Conservation (phyloP, 2,888 invertebrate species). For the Chymomyza procnemis region DNA sequence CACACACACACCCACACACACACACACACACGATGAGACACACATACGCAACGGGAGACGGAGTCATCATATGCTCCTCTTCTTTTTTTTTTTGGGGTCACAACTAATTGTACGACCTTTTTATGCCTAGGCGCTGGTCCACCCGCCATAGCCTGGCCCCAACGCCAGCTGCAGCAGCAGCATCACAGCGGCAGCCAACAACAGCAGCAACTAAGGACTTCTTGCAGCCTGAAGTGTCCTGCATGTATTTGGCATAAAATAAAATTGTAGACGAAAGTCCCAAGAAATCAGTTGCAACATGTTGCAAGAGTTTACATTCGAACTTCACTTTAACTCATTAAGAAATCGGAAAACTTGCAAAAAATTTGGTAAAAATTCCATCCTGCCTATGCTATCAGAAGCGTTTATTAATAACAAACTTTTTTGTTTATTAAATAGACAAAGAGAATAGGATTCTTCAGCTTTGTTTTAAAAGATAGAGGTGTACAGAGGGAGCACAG, state of each 20-base stretch:
- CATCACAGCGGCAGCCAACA: background rate
- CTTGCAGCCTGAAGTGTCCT: background rate
- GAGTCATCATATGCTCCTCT: slow-evolving; percentile 24
- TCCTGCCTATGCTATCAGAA: too few relatives aligned
- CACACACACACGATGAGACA: background rate
- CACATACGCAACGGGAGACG: background rate
- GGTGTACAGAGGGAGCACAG: too few relatives aligned
- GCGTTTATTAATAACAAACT: too few relatives aligned
- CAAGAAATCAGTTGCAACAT: background rate
- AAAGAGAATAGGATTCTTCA: too few relatives aligned
- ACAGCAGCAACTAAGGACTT: background rate
- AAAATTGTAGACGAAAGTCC: background rate
- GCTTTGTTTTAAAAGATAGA: too few relatives aligned
- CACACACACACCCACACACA: background rate
- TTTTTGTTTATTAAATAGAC: too few relatives aligned
- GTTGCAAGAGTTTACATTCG: too few relatives aligned
- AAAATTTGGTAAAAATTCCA: too few relatives aligned
- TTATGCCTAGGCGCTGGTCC: background rate
- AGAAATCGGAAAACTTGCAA: too few relatives aligned
- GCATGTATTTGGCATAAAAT: background rate
- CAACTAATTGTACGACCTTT: slow-evolving; percentile 53
- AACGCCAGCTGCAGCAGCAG: background rate
- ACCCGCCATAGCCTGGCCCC: background rate
- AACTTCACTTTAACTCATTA: too few relatives aligned
- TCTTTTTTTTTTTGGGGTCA: slow-evolving; percentile 56